phyloP scores from a whole-genome alignment of 2,888 invertebrate species.

The Galerucella pusilla region DNA sequence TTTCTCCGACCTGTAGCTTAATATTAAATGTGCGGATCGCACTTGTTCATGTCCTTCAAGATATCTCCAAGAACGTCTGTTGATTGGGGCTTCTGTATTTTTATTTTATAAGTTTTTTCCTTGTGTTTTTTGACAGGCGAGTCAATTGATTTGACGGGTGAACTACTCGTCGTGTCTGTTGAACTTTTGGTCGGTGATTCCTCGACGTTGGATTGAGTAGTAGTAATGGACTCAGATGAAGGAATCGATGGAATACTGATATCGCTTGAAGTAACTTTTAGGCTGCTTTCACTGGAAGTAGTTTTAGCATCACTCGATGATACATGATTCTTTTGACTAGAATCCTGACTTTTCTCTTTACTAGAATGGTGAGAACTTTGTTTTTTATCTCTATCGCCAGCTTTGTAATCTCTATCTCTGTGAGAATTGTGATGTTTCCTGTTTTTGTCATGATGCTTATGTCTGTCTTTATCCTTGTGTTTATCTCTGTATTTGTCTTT shows the following conservation, averaged over 20 bases:
- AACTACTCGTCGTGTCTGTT: slow-evolving; percentile 11
- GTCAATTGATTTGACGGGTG: slow-evolving; percentile 13
- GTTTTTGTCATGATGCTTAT: slow-evolving; percentile 49
- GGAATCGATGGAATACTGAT: slow-evolving; percentile 11
- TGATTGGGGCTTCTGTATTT: slow-evolving; percentile 57
- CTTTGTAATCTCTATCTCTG: slow-evolving; percentile 49
- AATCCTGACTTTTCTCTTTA: slow-evolving; percentile 35
- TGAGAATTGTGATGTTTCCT: slow-evolving; percentile 49
- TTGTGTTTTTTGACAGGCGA: slow-evolving; percentile 47
- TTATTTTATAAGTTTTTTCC: slow-evolving; percentile 54
- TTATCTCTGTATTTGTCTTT: slow-evolving; percentile 50
- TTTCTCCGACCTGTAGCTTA: slow-evolving; percentile 50
- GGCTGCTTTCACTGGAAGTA: slow-evolving; percentile 17
- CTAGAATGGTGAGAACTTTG: slow-evolving; percentile 46
- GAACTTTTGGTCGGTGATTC: slow-evolving; percentile 25
- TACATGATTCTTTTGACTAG: slow-evolving; percentile 27
- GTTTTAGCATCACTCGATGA: slow-evolving; percentile 33
- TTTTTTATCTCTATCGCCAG: slow-evolving; percentile 46
- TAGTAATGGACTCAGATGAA: slow-evolving; percentile 9
- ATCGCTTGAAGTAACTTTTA: slow-evolving; percentile 7
- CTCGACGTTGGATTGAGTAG: neutral
- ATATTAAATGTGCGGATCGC: slow-evolving; percentile 60
- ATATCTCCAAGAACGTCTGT: slow-evolving; percentile 64
- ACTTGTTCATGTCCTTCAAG: slow-evolving; percentile 62
- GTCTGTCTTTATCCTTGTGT: slow-evolving; percentile 51